Percentiles rank a stretch among this genome's conserved stretches.
These are phyloP conservation scores for Thamnophis sirtalis DNA, from an alignment of 2,113 vertebrate genomes.

Conservation along the genomic window DNA sequence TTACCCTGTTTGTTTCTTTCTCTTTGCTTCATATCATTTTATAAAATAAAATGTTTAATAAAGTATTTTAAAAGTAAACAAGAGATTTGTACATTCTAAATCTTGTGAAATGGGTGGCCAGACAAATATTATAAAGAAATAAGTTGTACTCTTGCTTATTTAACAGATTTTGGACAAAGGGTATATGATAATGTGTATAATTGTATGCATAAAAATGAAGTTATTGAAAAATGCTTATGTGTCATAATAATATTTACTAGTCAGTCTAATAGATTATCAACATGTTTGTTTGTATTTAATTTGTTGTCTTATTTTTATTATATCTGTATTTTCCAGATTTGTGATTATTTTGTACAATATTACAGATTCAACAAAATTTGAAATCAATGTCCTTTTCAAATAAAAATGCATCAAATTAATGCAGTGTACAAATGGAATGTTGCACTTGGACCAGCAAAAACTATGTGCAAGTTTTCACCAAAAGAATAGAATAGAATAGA, in stretches of 20 bases:
- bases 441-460: background rate
- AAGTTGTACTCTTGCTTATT: background rate
- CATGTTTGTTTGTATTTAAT: background rate
- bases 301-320: background rate
- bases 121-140: no score
- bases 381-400: background rate
- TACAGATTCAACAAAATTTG: background rate
- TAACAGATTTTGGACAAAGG: background rate
- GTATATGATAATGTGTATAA: background rate
- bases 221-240: background rate
- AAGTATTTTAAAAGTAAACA: background rate
- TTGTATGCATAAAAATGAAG: background rate
- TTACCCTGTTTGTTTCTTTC: background rate
- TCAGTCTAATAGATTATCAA: no score
- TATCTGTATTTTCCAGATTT: background rate
- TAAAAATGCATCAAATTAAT: background rate
- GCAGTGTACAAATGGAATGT: background rate
- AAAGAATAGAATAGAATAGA: no score
- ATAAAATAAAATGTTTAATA: background rate
- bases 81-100: background rate
- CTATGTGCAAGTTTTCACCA: background rate
- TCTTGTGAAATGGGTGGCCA: background rate
- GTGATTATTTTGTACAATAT: background rate
- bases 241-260: background rate
- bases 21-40: background rate